phyloP scores from a whole-genome alignment of 2,797 vertebrate genomes.

The Anguilla marmorata region DNA sequence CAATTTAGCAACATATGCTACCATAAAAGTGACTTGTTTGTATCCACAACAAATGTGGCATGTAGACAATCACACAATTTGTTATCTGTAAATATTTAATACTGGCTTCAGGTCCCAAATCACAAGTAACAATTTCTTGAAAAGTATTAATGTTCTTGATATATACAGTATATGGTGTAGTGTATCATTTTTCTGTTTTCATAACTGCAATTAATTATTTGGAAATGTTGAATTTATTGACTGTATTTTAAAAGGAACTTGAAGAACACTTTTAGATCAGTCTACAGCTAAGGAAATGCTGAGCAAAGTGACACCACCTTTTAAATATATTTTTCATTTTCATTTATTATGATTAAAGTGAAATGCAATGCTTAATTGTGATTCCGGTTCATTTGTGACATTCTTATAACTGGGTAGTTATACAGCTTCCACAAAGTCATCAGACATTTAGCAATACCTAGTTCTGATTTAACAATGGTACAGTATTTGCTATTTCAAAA shows the following conservation, averaged over 20 bases:
- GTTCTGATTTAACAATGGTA: not conserved
- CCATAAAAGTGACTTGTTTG: not conserved
- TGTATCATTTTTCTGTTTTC: not conserved
- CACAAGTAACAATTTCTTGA: not conserved
- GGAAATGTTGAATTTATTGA: not conserved
- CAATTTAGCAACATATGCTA: not conserved
- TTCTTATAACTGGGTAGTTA: not conserved
- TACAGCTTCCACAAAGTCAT: not conserved
- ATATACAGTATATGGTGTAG: not conserved
- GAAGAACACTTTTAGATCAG: not conserved
- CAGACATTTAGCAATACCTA: not conserved
- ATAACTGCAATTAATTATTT: not conserved
- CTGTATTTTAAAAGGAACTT: too few species aligned
- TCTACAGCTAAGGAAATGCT: not conserved
- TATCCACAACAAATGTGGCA: not conserved
- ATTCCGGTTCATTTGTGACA: not conserved
- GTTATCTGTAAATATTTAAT: not conserved
- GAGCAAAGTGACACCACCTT: not conserved
- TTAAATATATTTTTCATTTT: not conserved
- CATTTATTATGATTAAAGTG: not conserved
- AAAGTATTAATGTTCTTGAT: constrained; percentile 17
- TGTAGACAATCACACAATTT: not conserved
- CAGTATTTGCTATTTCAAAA: not conserved
- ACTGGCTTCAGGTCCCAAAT: not conserved
- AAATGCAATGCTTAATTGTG: not conserved